Percentiles rank a stretch among this genome's conserved stretches.
phyloP scores from a whole-genome alignment of 92 coral and sea anemone species.

The Phenganax stokvisi region DNA sequence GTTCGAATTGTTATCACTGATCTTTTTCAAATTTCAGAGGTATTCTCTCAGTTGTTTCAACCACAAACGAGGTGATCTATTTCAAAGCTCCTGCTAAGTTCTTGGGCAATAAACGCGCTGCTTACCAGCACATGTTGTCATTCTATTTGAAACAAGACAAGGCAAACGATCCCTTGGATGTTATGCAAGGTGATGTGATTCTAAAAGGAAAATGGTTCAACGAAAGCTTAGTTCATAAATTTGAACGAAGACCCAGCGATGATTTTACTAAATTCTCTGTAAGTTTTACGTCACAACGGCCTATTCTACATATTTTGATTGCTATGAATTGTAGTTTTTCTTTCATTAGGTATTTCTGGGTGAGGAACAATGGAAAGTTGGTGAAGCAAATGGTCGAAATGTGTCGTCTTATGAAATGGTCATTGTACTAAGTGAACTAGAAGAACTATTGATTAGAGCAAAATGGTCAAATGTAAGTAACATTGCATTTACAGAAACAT shows the following conservation, averaged over 20 bases:
- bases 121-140: slow-evolving; percentile 65
- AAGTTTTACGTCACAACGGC: slow-evolving; percentile 1
- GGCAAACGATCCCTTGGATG: slow-evolving; percentile 41
- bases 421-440: slow-evolving; percentile 64
- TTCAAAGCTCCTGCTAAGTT: slow-evolving; percentile 68
- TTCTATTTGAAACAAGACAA: slow-evolving; percentile 58
- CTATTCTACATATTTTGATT: no score
- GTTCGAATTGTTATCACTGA: neutral
- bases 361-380: slow-evolving; percentile 76
- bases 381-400: slow-evolving; percentile 59
- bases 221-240: slow-evolving; percentile 58
- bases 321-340: neutral
- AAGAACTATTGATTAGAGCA: slow-evolving; percentile 64
- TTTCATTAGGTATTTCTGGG: slow-evolving; percentile 60
- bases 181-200: slow-evolving; percentile 75
- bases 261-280: slow-evolving; percentile 54
- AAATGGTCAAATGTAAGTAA: slow-evolving; percentile 65
- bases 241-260: slow-evolving; percentile 49
- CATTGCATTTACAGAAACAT: neutral
- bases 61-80: slow-evolving; percentile 48
- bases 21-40: slow-evolving; percentile 46
- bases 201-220: slow-evolving; percentile 64
- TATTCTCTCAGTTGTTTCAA: slow-evolving; percentile 42
- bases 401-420: slow-evolving; percentile 68
- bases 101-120: slow-evolving; percentile 64